Evolutionary conservation across 1,140 invertebrate species (phyloP).

Genomic region (Trichomalopsis sarcophagae): DNA sequence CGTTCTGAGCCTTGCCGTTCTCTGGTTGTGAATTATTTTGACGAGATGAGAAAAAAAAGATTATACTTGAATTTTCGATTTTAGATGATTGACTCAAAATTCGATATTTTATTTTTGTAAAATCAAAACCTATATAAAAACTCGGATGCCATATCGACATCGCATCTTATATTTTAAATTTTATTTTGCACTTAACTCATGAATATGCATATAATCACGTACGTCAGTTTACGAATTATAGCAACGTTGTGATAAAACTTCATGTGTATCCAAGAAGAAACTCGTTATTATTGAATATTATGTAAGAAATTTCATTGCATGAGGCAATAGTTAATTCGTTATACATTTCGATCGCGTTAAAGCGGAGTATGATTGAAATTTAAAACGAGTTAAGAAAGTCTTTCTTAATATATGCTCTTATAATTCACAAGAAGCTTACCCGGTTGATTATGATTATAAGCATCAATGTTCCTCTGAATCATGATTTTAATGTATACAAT

Average conservation of each 20-base stretch:
- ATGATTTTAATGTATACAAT: too few relatives aligned
- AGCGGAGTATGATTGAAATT: not conserved
- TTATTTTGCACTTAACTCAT: not conserved
- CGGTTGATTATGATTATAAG: not conserved
- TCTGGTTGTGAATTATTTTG: constrained; percentile 33
- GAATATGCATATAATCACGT: not conserved
- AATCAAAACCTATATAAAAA: not conserved
- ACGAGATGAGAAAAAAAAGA: not conserved
- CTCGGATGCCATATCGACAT: not conserved
- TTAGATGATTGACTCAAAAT: not conserved
- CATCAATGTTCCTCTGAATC: not conserved
- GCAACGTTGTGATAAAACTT: not conserved
- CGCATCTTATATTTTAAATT: not conserved
- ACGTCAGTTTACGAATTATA: not conserved
- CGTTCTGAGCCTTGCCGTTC: constrained; percentile 16
- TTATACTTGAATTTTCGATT: not conserved
- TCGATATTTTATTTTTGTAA: not conserved
- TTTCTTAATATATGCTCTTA: not conserved
- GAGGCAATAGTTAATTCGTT: not conserved
- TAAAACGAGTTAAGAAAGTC: not conserved
- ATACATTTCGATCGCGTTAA: not conserved
- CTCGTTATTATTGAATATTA: not conserved
- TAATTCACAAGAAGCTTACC: not conserved
- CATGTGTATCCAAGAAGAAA: not conserved
- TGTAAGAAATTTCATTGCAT: too few relatives aligned